A percentile compares a stretch with the other conserved stretches of the same genome.
phyloP scores from a whole-genome alignment of 2,113 vertebrate species.

The Melanocharis versteri region DNA sequence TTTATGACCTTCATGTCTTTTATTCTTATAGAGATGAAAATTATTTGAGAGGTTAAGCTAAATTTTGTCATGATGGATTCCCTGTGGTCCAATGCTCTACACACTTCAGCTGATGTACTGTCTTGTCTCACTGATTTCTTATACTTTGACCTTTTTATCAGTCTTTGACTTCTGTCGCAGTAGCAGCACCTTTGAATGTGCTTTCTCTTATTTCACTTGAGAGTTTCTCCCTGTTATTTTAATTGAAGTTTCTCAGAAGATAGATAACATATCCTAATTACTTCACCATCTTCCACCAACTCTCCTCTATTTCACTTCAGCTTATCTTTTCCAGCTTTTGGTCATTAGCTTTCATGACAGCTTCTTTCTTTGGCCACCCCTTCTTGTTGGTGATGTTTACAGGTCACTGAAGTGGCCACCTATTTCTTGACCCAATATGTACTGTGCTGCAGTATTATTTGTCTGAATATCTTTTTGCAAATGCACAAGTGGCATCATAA shows the following conservation, averaged over 20 bases:
- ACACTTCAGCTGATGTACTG: background rate
- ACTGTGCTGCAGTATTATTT: background rate
- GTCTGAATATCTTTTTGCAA: background rate
- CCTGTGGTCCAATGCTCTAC: fast-evolving
- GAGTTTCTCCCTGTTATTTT: background rate
- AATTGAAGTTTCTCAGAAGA: background rate
- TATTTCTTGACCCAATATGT: background rate
- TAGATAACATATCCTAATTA: background rate
- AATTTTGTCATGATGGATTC: background rate
- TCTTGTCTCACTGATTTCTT: background rate
- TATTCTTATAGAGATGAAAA: background rate
- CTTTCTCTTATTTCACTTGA: background rate
- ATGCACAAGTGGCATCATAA: background rate
- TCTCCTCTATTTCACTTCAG: background rate
- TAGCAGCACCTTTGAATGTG: background rate
- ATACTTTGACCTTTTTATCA: background rate
- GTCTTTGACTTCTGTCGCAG: background rate
- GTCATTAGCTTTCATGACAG: background rate
- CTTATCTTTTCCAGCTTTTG: background rate
- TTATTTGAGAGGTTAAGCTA: background rate
- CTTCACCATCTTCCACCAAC: background rate
- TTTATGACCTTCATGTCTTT: background rate
- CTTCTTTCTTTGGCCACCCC: background rate
- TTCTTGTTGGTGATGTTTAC: background rate
- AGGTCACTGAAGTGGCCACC: background rate